These are phyloP conservation scores for Casuarius casuarius DNA, from an alignment of 2,113 vertebrate species.

Conservation along the genomic window DNA sequence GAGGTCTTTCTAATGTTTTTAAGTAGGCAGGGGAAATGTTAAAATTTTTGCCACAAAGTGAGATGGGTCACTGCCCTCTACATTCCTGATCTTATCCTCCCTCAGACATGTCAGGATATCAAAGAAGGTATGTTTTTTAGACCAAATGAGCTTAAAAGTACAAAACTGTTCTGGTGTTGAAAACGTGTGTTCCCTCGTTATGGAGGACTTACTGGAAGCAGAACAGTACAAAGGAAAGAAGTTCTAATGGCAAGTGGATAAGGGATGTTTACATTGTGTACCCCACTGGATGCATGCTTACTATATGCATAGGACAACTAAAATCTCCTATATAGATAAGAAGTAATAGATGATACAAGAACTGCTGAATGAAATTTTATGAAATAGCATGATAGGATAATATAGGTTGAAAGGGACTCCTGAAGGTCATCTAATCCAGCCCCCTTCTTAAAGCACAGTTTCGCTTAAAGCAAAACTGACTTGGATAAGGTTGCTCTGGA, in stretches of 20 bases:
- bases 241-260: not conserved
- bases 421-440: not conserved
- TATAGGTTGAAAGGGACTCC: not conserved
- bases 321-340: not conserved
- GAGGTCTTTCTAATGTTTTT: not conserved
- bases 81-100: not conserved
- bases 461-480: not conserved
- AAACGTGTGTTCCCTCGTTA: not conserved
- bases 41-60: not conserved
- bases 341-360: not conserved
- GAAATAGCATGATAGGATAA: not conserved
- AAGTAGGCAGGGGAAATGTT: not conserved
- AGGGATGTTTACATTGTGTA: not conserved
- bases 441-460: not conserved
- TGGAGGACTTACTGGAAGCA: not conserved
- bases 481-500: not conserved
- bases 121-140: not conserved
- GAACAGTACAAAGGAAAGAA: not conserved
- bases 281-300: not conserved
- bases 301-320: not conserved
- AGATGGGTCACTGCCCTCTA: not conserved
- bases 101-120: accelerated
- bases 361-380: not conserved
- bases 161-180: not conserved
- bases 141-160: not conserved